Evolutionary conservation across 2,888 invertebrate species (phyloP), one percentile per base, ranked within the genome.

Genomic region (Lacanobia oleracea): DNA sequence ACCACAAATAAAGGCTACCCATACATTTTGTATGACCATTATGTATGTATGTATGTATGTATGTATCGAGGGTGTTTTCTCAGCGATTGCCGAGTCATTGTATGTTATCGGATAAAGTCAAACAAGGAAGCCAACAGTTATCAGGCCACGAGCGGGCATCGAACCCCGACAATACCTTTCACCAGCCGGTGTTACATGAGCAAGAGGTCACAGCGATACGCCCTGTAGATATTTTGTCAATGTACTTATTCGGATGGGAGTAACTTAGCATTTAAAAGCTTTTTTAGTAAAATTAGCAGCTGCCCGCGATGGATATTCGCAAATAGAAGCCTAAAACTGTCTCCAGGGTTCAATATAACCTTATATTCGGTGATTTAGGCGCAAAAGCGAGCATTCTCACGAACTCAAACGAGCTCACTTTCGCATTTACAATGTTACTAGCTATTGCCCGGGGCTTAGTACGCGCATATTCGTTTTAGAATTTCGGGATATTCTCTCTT

Each of bases 61-160:
- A 73, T 72, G 60, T 78, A 68, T 63, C 21, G 50, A 86, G 72
- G 82, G 86, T 82, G 77, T 72, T 81, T 84, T 76, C 79, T 74
- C 62, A 59, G 67, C 72, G 75, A 76, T 74, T 70, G 75, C 82
- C 51, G 59, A 76, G 72, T 79, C 72, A 82, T 79, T 82, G 87
- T 75, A 72, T 81, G 80, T 88, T 88, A 88, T 89, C 88, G 89
- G 87, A 88, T 90, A 88, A 87, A 72, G 63, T 83, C 80, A 86
- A 89, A 88, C 87, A 88, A 87, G 89, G 84, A 84, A 85, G 84
- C 83, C 77, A 60, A 69, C 81, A 82, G 82, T 87, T 87, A 87
- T 87, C 86, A 86, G 88, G 87, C 81, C 89, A 89, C 82, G 75
- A 61, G 83, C 84, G 92, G 88, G 82, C 90, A 75, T 83, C 87